phyloP scores from a whole-genome alignment of 2,113 vertebrate species.

The Galeopterus variegatus region DNA sequence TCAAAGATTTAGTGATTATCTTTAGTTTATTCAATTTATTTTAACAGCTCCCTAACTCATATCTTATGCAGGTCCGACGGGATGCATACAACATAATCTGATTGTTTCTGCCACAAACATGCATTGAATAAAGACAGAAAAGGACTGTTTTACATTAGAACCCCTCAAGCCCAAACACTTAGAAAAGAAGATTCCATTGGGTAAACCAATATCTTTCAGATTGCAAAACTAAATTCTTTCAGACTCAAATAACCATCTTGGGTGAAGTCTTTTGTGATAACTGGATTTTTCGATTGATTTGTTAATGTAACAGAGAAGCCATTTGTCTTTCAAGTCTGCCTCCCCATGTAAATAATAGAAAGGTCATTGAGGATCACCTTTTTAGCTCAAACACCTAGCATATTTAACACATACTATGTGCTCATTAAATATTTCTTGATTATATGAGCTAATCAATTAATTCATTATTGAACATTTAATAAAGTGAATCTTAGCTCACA shows the following conservation, averaged over 20 bases:
- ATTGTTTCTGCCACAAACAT: not conserved
- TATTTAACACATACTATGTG: not conserved
- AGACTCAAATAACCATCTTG: not conserved
- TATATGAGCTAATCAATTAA: not conserved
- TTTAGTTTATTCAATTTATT: not conserved
- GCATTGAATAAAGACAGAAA: not conserved
- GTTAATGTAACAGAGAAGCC: not conserved
- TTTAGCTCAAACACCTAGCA: not conserved
- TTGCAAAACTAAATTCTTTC: not conserved
- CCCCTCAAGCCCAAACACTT: not conserved
- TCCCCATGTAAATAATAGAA: not conserved
- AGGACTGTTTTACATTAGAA: not conserved
- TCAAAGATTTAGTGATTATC: not conserved
- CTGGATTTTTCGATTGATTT: not conserved
- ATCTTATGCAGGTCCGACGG: not conserved
- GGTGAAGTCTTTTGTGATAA: not conserved
- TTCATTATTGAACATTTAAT: not conserved
- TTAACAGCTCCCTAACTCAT: not conserved
- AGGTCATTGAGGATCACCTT: not conserved
- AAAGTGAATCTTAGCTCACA: not conserved
- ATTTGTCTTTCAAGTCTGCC: not conserved
- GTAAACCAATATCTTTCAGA: not conserved
- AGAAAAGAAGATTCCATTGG: not conserved
- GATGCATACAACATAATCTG: not conserved
- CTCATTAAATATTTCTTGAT: not conserved